These are phyloP conservation scores for Neuroterus valhalla DNA, from an alignment of 1,140 invertebrate species.

Conservation along the genomic window DNA sequence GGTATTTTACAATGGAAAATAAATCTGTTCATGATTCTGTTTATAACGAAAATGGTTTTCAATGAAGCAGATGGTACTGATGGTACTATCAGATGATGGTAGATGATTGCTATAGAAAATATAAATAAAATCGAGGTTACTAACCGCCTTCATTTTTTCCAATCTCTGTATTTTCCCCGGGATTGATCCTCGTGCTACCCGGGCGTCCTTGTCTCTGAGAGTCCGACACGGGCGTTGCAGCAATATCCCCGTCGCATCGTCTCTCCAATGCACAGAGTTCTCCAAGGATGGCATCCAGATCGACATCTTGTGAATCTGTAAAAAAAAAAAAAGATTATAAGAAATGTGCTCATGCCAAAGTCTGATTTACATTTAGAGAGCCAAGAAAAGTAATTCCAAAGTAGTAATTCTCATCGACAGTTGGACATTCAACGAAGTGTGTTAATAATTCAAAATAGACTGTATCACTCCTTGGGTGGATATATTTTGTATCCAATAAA, in stretches of 20 bases:
- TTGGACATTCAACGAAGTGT: no score
- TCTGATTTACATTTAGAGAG: background rate
- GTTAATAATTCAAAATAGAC: no score
- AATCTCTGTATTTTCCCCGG: slow-evolving; percentile 65
- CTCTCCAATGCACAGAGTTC: slow-evolving; percentile 93
- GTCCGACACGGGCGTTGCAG: slow-evolving; percentile 70
- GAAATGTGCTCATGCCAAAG: background rate
- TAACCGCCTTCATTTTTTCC: slow-evolving; percentile 69
- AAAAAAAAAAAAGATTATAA: slow-evolving; percentile 38
- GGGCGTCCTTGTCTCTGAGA: slow-evolving; percentile 69
- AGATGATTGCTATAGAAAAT: background rate
- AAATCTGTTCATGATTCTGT: background rate
- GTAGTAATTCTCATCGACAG: no score
- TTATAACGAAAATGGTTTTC: no score
- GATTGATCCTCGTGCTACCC: slow-evolving; percentile 64
- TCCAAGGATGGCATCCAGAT: slow-evolving; percentile 95
- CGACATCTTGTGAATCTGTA: slow-evolving; percentile 94
- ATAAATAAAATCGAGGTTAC: slow-evolving; percentile 24
- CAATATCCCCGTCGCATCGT: slow-evolving; percentile 83
- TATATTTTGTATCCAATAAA: background rate
- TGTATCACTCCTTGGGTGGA: no score
- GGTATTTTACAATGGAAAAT: background rate
- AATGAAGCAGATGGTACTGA: background rate
- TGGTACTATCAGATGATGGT: no score
- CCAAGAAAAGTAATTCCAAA: no score